Evolutionary conservation across 1,140 invertebrate species (phyloP), one percentile per base, ranked within the genome.

Genomic region (Pararge aegeria): DNA sequence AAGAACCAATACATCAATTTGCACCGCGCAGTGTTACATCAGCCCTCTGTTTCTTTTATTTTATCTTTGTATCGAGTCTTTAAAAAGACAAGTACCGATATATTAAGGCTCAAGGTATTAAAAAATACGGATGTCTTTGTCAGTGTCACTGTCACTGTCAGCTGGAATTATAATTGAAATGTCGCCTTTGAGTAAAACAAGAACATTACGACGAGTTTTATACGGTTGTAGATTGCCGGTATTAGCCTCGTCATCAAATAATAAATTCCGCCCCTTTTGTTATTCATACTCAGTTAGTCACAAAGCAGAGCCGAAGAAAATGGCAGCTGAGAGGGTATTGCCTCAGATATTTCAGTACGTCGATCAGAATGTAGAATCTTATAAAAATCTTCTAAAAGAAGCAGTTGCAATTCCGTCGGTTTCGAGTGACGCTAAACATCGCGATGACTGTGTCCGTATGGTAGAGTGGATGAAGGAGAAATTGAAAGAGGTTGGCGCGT

Each of bases 321-420:
- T 87, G 83, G 73, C 80, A 55, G 71, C 82, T 40, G 78, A 79
- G 15, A 84, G 80, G 69, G 69, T 55, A 52, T 73, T 89, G 53
- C 78, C 87, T 15, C 63, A 78, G 69, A 72, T 89, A 67, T 91
- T 80, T 72, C 96, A 95, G 10, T 93, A 95, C 73, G 93, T 98
- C 56, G 96, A 98, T 77, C 77, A 91, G n/a, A 94, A 98, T 71
- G 93, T 95, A 80, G 70, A 83, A 12, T 91, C 93, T 21, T 99
- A 96, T 81, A 96, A 99, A 61, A 85, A 95, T 30, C 93, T 93
- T 61, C 90, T 99, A 37, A 92, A 92, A 58, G 95, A 98, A 77
- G 96, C 95, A 20, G 97, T 99, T 27, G 96, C 95, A 2, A 99
- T 99, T 74, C 95, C 96, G 75, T 99, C 97, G 30, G 97, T 99